A percentile compares a stretch with the other conserved stretches of the same genome.
phyloP scores from a whole-genome alignment of 2,113 vertebrate genomes.

The Hoplias malabaricus region DNA sequence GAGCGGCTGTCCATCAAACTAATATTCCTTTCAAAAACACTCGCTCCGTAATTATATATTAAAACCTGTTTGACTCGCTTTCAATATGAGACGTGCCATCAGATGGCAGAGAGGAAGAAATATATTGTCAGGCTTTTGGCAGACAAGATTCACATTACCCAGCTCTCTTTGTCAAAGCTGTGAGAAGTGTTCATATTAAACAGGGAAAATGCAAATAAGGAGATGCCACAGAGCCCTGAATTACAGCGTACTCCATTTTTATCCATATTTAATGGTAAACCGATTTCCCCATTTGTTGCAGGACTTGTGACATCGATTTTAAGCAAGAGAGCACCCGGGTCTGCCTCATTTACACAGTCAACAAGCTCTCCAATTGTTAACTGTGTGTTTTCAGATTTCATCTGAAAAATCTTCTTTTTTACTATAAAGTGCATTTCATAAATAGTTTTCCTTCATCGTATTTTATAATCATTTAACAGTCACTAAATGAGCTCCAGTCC shows the following conservation, averaged over 20 bases:
- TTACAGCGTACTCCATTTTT: conserved; percentile 10
- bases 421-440: too few relatives aligned
- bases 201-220: not conserved
- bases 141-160: not conserved
- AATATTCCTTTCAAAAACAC: conserved; percentile 32
- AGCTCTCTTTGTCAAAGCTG: not conserved
- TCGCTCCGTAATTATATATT: conserved; percentile 17
- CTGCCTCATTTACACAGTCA: conserved; percentile 3
- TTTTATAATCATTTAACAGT: too few relatives aligned
- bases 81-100: conserved; percentile 19
- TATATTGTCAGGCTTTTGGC: not conserved
- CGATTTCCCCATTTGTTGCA: not conserved
- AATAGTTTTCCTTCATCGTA: too few relatives aligned
- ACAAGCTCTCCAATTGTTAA: not conserved
- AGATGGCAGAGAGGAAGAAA: conserved; percentile 7
- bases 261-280: not conserved
- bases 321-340: not conserved
- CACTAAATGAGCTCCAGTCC: too few relatives aligned
- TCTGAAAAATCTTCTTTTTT: too few relatives aligned
- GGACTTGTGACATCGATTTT: not conserved
- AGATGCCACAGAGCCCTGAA: not conserved
- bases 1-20: conserved; percentile 47
- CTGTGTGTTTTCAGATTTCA: too few relatives aligned
- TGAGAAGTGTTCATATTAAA: not conserved
- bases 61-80: not conserved